Percentiles rank a stretch among this genome's conserved stretches.
phyloP scores from a whole-genome alignment of 2,888 invertebrate genomes.

The Callyntrura guangdongensis region DNA sequence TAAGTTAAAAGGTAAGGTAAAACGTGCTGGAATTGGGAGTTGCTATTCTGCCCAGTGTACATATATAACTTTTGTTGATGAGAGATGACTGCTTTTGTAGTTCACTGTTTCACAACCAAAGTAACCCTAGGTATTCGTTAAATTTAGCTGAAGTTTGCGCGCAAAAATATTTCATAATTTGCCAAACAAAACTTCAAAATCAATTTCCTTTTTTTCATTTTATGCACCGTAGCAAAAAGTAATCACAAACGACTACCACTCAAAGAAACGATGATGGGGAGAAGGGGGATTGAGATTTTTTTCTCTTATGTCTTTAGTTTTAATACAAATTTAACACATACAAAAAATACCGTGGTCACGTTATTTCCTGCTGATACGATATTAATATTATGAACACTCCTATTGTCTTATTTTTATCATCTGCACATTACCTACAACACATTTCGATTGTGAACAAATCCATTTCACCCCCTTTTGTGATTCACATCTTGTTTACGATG shows the following conservation, averaged over 20 bases:
- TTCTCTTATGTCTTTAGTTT: background rate
- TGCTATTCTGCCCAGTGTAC: too few species aligned
- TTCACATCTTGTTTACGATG: constrained; percentile 60
- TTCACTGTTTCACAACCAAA: background rate
- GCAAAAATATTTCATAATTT: background rate
- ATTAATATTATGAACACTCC: constrained; percentile 10
- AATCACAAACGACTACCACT: constrained; percentile 1
- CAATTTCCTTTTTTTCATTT: background rate
- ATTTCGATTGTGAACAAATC: constrained; percentile 12
- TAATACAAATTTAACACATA: background rate
- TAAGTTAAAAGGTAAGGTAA: too few species aligned
- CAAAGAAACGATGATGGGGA: background rate
- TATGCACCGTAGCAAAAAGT: background rate
- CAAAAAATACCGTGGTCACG: constrained; percentile 1
- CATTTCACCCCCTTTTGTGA: constrained; percentile 48
- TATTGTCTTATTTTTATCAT: constrained; percentile 35
- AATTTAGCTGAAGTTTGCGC: background rate
- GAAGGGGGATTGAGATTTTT: background rate
- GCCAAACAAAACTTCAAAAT: background rate
- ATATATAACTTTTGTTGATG: too few species aligned
- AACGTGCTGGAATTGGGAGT: too few species aligned
- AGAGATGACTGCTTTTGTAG: too few species aligned
- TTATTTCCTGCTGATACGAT: constrained; percentile 9
- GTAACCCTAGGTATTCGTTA: background rate
- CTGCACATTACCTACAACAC: constrained; percentile 17